Percentiles rank a stretch among this genome's conserved stretches.
Conservation (phyloP, 2,888 invertebrate species). For the Lysandra coridon region DNA sequence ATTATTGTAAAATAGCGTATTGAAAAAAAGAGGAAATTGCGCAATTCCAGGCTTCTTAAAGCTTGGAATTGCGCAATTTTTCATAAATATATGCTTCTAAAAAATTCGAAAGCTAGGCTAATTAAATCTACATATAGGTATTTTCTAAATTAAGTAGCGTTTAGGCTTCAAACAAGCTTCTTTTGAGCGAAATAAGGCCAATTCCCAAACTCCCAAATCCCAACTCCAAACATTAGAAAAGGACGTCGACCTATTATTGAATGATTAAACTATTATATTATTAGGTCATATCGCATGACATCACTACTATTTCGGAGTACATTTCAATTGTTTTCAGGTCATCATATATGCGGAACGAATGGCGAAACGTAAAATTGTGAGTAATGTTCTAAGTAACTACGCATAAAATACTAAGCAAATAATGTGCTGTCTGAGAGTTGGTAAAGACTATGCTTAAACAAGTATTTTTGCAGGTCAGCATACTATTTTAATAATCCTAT, state of each 20-base stretch:
- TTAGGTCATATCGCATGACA: slow-evolving; percentile 2
- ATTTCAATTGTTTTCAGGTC: slow-evolving; percentile 30
- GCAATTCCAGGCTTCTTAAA: no score
- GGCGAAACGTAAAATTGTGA: background rate
- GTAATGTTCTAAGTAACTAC: slow-evolving; percentile 18
- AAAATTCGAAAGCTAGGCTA: no score
- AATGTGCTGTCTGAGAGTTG: background rate
- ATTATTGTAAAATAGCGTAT: no score
- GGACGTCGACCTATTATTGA: background rate
- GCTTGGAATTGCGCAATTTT: no score
- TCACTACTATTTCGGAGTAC: background rate
- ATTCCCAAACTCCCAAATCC: background rate
- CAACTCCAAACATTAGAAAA: background rate
- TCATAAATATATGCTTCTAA: no score
- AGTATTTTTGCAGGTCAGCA: no score
- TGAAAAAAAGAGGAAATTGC: no score
- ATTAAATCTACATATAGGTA: no score
- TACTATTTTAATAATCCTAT: no score
- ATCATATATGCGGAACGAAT: slow-evolving; percentile 20
- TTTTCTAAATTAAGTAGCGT: no score
- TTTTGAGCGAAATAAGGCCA: background rate
- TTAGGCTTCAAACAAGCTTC: background rate
- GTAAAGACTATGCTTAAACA: no score
- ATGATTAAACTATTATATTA: slow-evolving; percentile 4
- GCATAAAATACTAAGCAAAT: background rate